Evolutionary conservation across 2,113 vertebrate species (phyloP).

Genomic region (Takifugu flavidus): DNA sequence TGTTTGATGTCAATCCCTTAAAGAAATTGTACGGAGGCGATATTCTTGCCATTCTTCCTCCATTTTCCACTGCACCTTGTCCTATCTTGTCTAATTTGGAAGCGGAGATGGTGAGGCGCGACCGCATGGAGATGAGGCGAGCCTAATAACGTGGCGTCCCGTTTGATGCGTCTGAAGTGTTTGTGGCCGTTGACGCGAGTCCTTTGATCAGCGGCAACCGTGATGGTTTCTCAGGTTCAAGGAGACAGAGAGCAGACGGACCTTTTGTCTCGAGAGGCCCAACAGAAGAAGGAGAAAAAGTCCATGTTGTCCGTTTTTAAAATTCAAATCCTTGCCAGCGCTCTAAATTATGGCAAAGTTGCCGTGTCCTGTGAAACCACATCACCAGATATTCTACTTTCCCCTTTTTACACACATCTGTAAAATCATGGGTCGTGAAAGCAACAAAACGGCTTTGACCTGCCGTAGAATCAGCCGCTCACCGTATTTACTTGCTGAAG

Average conservation of each 20-base stretch:
- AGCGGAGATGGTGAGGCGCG: constrained; percentile 37
- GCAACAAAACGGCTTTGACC: not conserved
- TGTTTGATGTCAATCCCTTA: constrained; percentile 60
- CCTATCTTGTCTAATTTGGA: constrained; percentile 66
- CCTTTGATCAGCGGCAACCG: constrained; percentile 71
- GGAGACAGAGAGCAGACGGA: constrained; percentile 37
- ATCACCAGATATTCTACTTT: too few species aligned
- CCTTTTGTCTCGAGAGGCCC: constrained; percentile 37
- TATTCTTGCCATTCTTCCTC: constrained; percentile 23
- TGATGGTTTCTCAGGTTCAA: constrained; percentile 56
- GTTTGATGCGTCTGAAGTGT: constrained; percentile 74
- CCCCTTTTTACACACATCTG: too few species aligned
- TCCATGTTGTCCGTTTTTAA: constrained; percentile 29
- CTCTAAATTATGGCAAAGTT: not conserved
- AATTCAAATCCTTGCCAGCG: not conserved
- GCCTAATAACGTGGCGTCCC: constrained; percentile 57
- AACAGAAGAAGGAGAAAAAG: constrained; percentile 20
- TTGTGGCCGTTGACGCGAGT: constrained; percentile 42
- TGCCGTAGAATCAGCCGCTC: constrained; percentile 3
- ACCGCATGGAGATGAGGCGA: constrained; percentile 66
- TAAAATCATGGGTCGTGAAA: not conserved
- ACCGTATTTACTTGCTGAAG: constrained; percentile 98
- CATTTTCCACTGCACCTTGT: constrained; percentile 33
- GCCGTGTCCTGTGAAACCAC: too few species aligned
- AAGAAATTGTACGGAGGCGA: constrained; percentile 27